Evolutionary conservation across 2,888 invertebrate species (phyloP), one percentile per base, ranked within the genome.

Genomic region (Oligia strigilis): DNA sequence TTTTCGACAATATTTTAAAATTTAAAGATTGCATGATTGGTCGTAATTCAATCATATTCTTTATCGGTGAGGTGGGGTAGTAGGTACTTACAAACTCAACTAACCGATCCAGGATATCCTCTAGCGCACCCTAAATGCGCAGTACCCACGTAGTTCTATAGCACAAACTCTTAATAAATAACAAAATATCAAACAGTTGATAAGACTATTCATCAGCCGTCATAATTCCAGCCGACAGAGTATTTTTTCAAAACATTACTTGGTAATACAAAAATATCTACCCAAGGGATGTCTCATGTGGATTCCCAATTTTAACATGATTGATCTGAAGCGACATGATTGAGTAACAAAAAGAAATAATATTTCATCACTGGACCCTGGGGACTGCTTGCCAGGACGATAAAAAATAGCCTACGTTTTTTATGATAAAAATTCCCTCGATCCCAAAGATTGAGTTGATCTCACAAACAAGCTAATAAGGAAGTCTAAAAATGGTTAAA

Each of bases 301-400:
- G 73, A 89, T 87, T 81, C 75, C 71, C 71, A 80, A 86, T 82
- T 83, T 82, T 58, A 83, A 87, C 74, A 82, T 88, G 88, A 88
- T 88, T 84, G 86, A 89, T 89, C 80, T 78, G 77, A 77, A 73
- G 52, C 77, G 80, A 80, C 76, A 77, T 89, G 84, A 85, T 85
- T 87, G 83, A 85, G 81, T 88, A 85, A 89, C 80, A 84, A 86
- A 82, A 85, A 83, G 60, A 77, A 87, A 81, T 87, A 85, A 87
- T 88, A 87, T 88, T 89, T 88, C 78, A 89, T 80, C 79, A 78
- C 69, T 19, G 52, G 17, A 75, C 86, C 65, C 82, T 77, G 65
- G 88, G 70, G 88, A 86, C 66, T 71, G 72, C 75, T 86, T 84
- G 80, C 58, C 71, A 58, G 69, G 55, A 72, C 46, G 66, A 73